Conservation (phyloP, 2,113 vertebrate species). For the Dasyurus viverrinus region DNA sequence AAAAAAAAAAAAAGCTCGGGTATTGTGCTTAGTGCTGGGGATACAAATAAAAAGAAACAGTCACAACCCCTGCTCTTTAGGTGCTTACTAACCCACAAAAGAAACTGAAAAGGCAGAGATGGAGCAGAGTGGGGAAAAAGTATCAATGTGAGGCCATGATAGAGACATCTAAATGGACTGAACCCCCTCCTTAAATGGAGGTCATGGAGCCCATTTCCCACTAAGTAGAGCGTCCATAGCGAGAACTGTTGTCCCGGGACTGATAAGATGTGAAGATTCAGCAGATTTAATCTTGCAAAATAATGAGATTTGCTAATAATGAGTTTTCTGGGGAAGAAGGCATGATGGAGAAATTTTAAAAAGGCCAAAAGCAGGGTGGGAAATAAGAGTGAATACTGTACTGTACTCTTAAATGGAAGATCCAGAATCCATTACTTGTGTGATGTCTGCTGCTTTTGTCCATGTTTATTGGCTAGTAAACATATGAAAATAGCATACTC, state of each 20-base stretch:
- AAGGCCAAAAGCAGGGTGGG: not conserved
- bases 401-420: not conserved
- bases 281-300: no score
- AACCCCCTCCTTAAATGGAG: not conserved
- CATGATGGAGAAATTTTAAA: not conserved
- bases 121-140: no score
- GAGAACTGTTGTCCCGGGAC: no score
- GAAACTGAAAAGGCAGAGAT: no score
- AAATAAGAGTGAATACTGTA: not conserved
- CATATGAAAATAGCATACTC: not conserved
- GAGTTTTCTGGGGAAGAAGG: not conserved
- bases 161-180: not conserved
- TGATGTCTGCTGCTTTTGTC: not conserved
- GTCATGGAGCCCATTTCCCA: not conserved
- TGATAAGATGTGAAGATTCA: not conserved
- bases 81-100: no score
- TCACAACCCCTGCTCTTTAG: no score
- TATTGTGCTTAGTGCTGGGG: no score
- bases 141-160: no score
- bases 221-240: not conserved
- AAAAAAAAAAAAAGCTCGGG: no score
- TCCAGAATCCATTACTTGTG: no score
- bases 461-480: not conserved
- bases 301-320: no score
- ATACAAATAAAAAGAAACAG: no score